phyloP scores from a whole-genome alignment of 2,888 invertebrate genomes.

The Zhuqinia jingwanae region DNA sequence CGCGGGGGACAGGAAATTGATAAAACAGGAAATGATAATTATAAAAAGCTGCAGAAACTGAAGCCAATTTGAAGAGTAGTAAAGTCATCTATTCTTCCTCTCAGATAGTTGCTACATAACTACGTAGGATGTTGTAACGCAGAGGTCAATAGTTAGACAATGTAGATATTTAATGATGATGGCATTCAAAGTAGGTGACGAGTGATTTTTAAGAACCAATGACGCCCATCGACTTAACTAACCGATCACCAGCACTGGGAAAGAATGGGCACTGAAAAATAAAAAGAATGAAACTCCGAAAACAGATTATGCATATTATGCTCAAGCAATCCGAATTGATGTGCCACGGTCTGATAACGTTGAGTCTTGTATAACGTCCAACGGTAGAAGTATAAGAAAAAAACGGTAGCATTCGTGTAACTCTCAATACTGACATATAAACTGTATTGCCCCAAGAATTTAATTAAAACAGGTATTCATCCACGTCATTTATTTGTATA shows the following conservation, averaged over 20 bases:
- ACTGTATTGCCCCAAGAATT: slow-evolving; percentile 54
- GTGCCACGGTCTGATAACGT: slow-evolving; percentile 52
- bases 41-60: slow-evolving; percentile 42
- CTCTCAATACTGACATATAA: slow-evolving; percentile 31
- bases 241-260: slow-evolving; percentile 56
- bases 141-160: slow-evolving; percentile 42
- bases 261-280: slow-evolving; percentile 69
- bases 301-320: slow-evolving; percentile 63
- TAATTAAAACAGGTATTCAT: background rate
- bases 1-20: background rate
- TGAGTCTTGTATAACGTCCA: slow-evolving; percentile 54
- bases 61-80: slow-evolving; percentile 41
- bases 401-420: slow-evolving; percentile 29
- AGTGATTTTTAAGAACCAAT: slow-evolving; percentile 57
- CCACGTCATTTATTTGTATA: background rate
- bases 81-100: slow-evolving; percentile 31
- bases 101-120: slow-evolving; percentile 39
- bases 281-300: slow-evolving; percentile 70
- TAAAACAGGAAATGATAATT: slow-evolving; percentile 16
- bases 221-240: slow-evolving; percentile 62
- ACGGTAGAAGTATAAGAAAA: slow-evolving; percentile 33
- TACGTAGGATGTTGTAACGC: slow-evolving; percentile 37
- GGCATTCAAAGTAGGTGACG: slow-evolving; percentile 36
- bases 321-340: slow-evolving; percentile 23
- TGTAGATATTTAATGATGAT: slow-evolving; percentile 43